These are phyloP conservation scores for Actias luna DNA, from an alignment of 2,888 invertebrate genomes.

Conservation along the genomic window DNA sequence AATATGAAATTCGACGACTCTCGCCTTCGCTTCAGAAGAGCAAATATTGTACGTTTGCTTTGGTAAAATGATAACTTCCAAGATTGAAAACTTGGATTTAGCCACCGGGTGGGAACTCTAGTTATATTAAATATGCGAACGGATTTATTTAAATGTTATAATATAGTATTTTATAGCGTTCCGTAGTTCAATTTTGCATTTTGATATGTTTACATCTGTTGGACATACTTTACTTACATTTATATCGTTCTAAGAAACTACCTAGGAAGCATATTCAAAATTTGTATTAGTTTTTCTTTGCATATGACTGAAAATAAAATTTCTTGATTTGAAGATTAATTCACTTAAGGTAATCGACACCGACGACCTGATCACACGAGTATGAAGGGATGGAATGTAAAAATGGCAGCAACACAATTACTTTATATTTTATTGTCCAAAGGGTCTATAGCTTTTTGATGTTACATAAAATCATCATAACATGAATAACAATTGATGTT, in stretches of 20 bases:
- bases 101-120: slow-evolving; percentile 54
- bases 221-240: too few species aligned
- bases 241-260: too few species aligned
- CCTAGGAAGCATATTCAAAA: not conserved
- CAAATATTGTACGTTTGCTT: slow-evolving; percentile 80
- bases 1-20: slow-evolving; percentile 81
- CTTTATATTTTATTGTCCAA: not conserved
- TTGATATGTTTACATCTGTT: too few species aligned
- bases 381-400: not conserved
- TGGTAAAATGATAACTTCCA: slow-evolving; percentile 81
- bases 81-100: slow-evolving; percentile 78
- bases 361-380: not conserved
- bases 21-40: slow-evolving; percentile 66
- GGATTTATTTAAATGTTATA: slow-evolving; percentile 27
- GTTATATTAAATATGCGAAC: slow-evolving; percentile 47
- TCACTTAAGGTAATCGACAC: not conserved
- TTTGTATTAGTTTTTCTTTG: not conserved
- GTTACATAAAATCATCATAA: too few species aligned
- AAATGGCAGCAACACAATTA: not conserved
- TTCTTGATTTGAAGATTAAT: not conserved
- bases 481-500: too few species aligned
- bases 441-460: too few species aligned
- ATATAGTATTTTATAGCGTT: not conserved
- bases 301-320: not conserved
- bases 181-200: not conserved